A percentile compares a stretch with the other conserved stretches of the same genome.
Evolutionary conservation across 2,113 vertebrate species (phyloP).

Genomic region (Sinocyclocheilus maitianheensis): DNA sequence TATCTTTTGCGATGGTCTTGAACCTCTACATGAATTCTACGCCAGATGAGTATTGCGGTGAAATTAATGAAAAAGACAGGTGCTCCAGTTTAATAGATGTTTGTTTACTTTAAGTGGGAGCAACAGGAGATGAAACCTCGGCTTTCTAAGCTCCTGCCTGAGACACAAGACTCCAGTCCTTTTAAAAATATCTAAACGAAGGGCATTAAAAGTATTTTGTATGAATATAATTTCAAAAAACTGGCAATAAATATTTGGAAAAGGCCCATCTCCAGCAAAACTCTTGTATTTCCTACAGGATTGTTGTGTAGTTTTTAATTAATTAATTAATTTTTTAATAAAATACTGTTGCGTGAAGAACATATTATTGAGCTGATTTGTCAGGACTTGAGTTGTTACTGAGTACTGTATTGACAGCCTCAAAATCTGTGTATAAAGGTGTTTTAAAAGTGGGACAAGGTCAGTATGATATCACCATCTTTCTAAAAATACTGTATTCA

Average conservation of each 20-base stretch:
- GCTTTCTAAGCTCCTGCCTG: neutral
- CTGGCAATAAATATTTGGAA: too few relatives aligned
- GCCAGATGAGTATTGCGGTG: slow-evolving; percentile 50
- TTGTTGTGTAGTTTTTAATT: too few relatives aligned
- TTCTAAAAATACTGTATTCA: neutral
- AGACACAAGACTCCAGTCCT: neutral
- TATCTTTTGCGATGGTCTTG: slow-evolving; percentile 46
- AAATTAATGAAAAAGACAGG: slow-evolving; percentile 55
- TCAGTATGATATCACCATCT: neutral
- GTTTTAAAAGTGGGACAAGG: neutral
- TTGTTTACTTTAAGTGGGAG: slow-evolving; percentile 62
- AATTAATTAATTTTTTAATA: neutral
- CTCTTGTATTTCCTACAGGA: too few relatives aligned
- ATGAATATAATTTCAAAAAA: neutral
- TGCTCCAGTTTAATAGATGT: slow-evolving; percentile 57
- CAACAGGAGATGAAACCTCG: slow-evolving; percentile 23
- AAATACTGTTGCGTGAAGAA: neutral
- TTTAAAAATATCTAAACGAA: neutral
- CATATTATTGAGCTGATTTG: neutral
- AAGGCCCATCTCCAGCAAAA: too few relatives aligned
- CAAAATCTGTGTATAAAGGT: neutral
- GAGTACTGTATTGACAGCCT: neutral
- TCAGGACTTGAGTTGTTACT: neutral
- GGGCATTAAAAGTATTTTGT: neutral
- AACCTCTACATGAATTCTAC: slow-evolving; percentile 60